Evolutionary conservation across 1,140 invertebrate species (phyloP).

Genomic region (Tigriopus japonicus): DNA sequence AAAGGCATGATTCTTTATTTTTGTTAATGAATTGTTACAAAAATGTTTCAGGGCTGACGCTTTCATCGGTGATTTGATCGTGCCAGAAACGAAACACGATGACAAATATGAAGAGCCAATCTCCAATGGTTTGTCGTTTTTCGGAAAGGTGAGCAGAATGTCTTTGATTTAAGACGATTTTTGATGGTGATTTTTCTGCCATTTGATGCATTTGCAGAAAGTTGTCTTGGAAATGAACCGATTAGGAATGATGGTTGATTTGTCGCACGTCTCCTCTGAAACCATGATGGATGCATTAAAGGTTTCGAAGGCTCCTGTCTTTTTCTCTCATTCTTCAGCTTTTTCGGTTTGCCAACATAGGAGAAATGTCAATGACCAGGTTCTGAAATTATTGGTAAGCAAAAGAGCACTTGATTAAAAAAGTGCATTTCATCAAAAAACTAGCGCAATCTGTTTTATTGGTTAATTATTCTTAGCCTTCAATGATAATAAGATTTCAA

Average conservation of each 20-base stretch:
- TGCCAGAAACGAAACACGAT: too few relatives aligned
- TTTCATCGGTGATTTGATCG: not conserved
- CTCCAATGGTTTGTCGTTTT: too few relatives aligned
- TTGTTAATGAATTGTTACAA: not conserved
- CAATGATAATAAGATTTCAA: too few relatives aligned
- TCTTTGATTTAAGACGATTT: too few relatives aligned
- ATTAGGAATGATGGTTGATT: slow-evolving; percentile 42
- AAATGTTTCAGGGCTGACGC: not conserved
- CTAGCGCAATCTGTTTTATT: not conserved
- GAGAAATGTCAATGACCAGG: slow-evolving; percentile 27
- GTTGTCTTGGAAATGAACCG: slow-evolving; percentile 42
- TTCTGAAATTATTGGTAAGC: slow-evolving; percentile 23
- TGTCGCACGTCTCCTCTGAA: slow-evolving; percentile 39
- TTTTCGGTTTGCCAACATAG: slow-evolving; percentile 24
- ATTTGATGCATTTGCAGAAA: slow-evolving; percentile 19
- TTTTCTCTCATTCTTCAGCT: slow-evolving; percentile 32
- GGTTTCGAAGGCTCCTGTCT: slow-evolving; percentile 35
- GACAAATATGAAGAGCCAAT: too few relatives aligned
- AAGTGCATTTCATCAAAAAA: too few relatives aligned
- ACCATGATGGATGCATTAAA: slow-evolving; percentile 36
- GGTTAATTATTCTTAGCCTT: too few relatives aligned
- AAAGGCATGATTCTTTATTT: not conserved
- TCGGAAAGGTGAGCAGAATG: not conserved
- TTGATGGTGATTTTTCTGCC: too few relatives aligned
- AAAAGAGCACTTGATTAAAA: not conserved